A percentile compares a stretch with the other conserved stretches of the same genome.
phyloP scores from a whole-genome alignment of 2,113 vertebrate species.

The Cygnus atratus region DNA sequence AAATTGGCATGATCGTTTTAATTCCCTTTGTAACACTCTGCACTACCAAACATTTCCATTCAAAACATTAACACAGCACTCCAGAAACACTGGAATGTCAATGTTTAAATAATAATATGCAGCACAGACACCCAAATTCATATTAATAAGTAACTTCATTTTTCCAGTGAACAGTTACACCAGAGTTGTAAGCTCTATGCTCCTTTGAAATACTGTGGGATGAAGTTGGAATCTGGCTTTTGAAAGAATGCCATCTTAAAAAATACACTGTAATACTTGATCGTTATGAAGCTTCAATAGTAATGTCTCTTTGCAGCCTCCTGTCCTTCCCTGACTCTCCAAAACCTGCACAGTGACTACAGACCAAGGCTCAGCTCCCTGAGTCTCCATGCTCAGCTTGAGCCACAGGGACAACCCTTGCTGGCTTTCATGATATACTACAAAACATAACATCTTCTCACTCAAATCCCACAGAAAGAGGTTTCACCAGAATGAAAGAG shows the following conservation, averaged over 20 bases:
- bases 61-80: neutral
- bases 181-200: neutral
- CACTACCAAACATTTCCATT: slow-evolving; percentile 15
- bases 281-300: neutral
- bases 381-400: neutral
- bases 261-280: neutral
- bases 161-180: neutral
- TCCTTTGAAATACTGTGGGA: neutral
- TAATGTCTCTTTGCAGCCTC: neutral
- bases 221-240: neutral
- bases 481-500: neutral
- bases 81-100: neutral
- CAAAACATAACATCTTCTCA: neutral
- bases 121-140: neutral
- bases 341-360: neutral
- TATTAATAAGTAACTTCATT: neutral
- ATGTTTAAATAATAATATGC: neutral
- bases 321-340: neutral
- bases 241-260: neutral
- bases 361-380: neutral
- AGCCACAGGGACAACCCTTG: neutral
- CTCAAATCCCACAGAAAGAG: neutral
- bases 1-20: slow-evolving; percentile 11
- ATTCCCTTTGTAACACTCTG: neutral
- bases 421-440: neutral